Base-by-base conservation (phyloP, 2,888 invertebrate species). In the Nesidiocoris tenuis region DNA sequence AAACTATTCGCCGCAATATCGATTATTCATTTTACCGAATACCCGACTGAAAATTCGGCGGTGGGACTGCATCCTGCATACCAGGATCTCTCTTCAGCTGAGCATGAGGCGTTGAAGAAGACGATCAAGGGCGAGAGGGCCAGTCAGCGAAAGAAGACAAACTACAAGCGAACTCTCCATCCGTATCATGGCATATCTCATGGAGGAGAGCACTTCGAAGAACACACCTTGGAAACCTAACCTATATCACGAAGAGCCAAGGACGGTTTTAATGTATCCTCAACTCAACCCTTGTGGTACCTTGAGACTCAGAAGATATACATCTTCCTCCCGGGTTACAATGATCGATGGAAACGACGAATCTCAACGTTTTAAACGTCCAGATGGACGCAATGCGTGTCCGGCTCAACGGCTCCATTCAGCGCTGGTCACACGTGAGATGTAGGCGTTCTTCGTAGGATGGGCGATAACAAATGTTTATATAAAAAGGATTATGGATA, bases 201-300 rank as follows among this genome's bases (percentile, higher is more conserved):
- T 39, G 39, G 39, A 39, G 12, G 5, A 39, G 39, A 39, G 39
- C 39, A 39, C 39, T 39, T 39, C 39, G 39, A 39, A 39, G 39
- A 39, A 39, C 39, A 39, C 39, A 39, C 39, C 39, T 39, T 39
- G 3, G 39, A 39, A 39, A 39, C 39, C 3, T 39, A 67, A 67
- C 67, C 55, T 67, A 67, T 70, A 70, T 59, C 23, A 17, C 59
- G 59, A n/a, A 17, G 18, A 23, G 12, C 25, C 70, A 70, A 59
- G 70, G 70, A 24, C 70, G 70, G 24, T 70, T 70, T 70, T 70
- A 70, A 70, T 70, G 70, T 70, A 61, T 23, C 70, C 67, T 59
- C 39, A 39, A 39, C 39, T 39, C 39, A 39, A 39, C 39, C 39
- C 39, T 39, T 39, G 39, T 39, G 39, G 39, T 39, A 39, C 39